Base-by-base conservation (phyloP, 2,888 invertebrate species). In the Gisinianus flammeolus region DNA sequence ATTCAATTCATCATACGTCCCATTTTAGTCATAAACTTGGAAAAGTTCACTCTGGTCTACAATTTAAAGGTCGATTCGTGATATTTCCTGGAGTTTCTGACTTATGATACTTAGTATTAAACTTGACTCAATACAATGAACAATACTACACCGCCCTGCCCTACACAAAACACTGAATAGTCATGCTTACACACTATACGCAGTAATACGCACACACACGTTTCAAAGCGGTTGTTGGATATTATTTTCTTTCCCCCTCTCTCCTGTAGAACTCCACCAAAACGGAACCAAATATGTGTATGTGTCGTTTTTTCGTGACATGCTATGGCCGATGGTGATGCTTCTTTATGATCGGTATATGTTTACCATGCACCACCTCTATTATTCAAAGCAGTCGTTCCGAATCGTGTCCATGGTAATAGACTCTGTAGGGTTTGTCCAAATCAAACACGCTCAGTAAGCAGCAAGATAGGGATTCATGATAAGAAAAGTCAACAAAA, bases 11-110 rank as follows among this genome's bases (percentile, higher is more conserved):
- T 35, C 33, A 35, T 35, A 28, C 19, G 44, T 44, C 19, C 44
- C 44, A 44, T 44, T 44, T 44, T 44, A 44, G 44, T 19, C 44
- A 44, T 44, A 44, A 44, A 44, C 2, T 71, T 64, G 22, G 22
- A 12, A 73, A 58, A 73, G 58, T 64, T 73, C 73, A 73, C 28
- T 62, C n/a, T 35, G 31, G 30, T 31, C 66, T 62, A 64, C 10
- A 56, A 62, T 56, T 54, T 58, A 76, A 76, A 76, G 76, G 76
- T 68, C 54, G 52, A 58, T 26, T 76, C 76, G 76, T 76, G 76
- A 76, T 67, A 76, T 76, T 76, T 76, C 56, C 35, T 31, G 5
- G n/a, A 69, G 28, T 72, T 72, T 33, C 12, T 8, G 31, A 72
- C 72, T 72, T 71, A n/a, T 58, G n/a, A 58, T 44, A 44, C 8